Evolutionary conservation across 2,888 invertebrate species (phyloP).

Genomic region (Linnaemya vulpina): DNA sequence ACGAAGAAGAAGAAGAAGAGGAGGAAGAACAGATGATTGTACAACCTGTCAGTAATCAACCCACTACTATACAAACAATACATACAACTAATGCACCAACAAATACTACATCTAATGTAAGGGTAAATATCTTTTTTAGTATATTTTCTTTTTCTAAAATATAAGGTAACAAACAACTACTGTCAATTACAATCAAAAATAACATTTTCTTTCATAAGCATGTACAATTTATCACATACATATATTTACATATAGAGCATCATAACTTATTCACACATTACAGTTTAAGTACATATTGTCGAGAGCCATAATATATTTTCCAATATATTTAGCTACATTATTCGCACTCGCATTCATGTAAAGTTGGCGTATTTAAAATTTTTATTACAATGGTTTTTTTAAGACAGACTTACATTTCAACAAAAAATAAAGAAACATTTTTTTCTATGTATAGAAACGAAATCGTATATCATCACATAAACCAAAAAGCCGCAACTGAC

Average conservation of each 20-base stretch:
- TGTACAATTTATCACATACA: neutral
- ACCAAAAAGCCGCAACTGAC: too few relatives aligned
- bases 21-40: constrained; percentile 77
- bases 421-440: too few relatives aligned
- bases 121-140: constrained; percentile 69
- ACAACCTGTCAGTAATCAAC: constrained; percentile 73
- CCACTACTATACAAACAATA: constrained; percentile 77
- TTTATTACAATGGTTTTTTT: too few relatives aligned
- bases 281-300: too few relatives aligned
- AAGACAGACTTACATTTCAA: too few relatives aligned
- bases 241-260: neutral
- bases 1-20: constrained; percentile 78
- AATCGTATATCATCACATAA: too few relatives aligned
- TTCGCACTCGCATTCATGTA: too few relatives aligned
- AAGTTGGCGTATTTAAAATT: too few relatives aligned
- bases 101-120: constrained; percentile 77
- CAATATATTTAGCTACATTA: too few relatives aligned
- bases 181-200: neutral
- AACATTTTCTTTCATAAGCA: neutral
- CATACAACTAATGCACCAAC: constrained; percentile 74
- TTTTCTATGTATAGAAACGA: too few relatives aligned
- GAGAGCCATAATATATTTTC: too few relatives aligned
- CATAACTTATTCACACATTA: too few relatives aligned
- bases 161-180: constrained; percentile 12
- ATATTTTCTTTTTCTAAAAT: neutral